Percentiles rank a stretch among this genome's conserved stretches.
Evolutionary conservation across 2,888 invertebrate species (phyloP).

Genomic region (Dendrolimus houi): DNA sequence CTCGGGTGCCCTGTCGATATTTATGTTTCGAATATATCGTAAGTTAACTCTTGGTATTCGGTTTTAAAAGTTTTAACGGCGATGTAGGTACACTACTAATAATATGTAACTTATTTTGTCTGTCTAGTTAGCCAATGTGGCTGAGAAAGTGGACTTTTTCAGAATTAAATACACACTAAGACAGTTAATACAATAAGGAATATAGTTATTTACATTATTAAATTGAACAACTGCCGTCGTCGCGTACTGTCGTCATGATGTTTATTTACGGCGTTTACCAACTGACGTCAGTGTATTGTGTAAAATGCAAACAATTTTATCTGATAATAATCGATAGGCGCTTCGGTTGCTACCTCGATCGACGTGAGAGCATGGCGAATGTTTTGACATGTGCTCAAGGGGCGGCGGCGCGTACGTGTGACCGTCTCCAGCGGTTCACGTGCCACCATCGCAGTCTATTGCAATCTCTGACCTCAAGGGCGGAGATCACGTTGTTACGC

Average conservation of each 20-base stretch:
- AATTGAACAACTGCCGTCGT: conserved; percentile 2
- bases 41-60: no score
- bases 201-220: neutral
- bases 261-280: conserved; percentile 13
- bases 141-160: no score
- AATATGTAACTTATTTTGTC: no score
- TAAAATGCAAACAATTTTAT: conserved; percentile 9
- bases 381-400: conserved; percentile 23
- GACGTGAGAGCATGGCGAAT: conserved; percentile 22
- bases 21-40: conserved; percentile 4
- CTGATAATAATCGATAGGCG: conserved; percentile 11
- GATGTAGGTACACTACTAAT: no score
- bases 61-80: no score
- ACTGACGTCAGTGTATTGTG: conserved; percentile 5
- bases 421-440: conserved; percentile 27
- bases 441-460: conserved; percentile 31
- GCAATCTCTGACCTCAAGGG: conserved; percentile 33
- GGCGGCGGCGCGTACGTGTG: conserved; percentile 29
- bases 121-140: no score
- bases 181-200: neutral
- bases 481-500: conserved; percentile 31
- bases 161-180: neutral
- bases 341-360: conserved; percentile 14
- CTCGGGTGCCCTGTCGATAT: conserved; percentile 10
- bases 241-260: conserved; percentile 12